A percentile compares a stretch with the other conserved stretches of the same genome.
Conservation (phyloP, 1,140 invertebrate genomes). For the Drosophila quadrilineata region DNA sequence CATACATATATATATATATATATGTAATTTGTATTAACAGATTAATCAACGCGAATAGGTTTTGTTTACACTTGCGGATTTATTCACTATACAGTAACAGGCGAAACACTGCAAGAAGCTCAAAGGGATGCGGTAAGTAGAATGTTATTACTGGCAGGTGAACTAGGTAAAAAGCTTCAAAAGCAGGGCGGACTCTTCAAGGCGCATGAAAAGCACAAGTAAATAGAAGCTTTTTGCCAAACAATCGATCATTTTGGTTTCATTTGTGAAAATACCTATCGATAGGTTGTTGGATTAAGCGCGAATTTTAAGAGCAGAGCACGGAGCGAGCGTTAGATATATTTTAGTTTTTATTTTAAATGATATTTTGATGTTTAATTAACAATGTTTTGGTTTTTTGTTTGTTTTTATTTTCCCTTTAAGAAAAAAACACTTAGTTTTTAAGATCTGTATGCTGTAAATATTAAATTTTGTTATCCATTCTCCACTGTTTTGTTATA, state of each 20-base stretch:
- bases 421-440: constrained; percentile 76
- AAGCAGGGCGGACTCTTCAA: too few relatives aligned
- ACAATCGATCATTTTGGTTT: too few relatives aligned
- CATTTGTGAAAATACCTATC: too few relatives aligned
- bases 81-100: too few relatives aligned
- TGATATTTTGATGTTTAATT: constrained; percentile 77
- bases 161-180: too few relatives aligned
- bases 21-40: too few relatives aligned
- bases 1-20: too few relatives aligned
- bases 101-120: too few relatives aligned
- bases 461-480: constrained; percentile 40
- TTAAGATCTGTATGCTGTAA: constrained; percentile 73
- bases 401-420: constrained; percentile 56
- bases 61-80: constrained; percentile 51
- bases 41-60: constrained; percentile 24
- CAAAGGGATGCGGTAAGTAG: too few relatives aligned
- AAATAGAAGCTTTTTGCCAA: too few relatives aligned
- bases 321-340: constrained; percentile 35
- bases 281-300: neutral
- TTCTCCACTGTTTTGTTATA: constrained; percentile 11
- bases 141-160: too few relatives aligned
- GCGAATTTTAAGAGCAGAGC: constrained; percentile 13
- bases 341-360: constrained; percentile 71
- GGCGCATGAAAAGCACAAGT: too few relatives aligned
- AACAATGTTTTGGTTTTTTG: constrained; percentile 69